Percentiles rank a stretch among this genome's conserved stretches.
phyloP scores from a whole-genome alignment of 2,113 vertebrate genomes.

The Oryzias celebensis region DNA sequence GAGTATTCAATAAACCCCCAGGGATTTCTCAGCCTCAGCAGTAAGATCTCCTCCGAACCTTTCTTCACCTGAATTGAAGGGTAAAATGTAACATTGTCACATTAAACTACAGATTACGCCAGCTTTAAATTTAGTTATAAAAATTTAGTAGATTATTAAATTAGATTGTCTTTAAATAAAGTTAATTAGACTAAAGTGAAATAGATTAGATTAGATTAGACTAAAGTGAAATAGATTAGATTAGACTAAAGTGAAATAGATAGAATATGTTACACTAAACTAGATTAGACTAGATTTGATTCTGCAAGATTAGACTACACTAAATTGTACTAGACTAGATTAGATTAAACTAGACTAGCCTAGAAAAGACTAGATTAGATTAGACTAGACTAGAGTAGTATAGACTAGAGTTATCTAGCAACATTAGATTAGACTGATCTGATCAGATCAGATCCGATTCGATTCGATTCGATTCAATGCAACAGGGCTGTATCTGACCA shows the following conservation, averaged over 20 bases:
- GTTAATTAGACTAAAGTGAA: neutral
- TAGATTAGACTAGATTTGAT: neutral
- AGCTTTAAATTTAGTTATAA: neutral
- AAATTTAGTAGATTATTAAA: neutral
- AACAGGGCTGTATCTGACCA: no score
- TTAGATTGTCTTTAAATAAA: neutral
- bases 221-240: neutral
- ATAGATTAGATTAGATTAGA: neutral
- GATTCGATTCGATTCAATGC: no score
- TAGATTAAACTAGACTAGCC: neutral
- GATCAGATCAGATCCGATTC: no score
- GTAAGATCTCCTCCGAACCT: conserved; percentile 47
- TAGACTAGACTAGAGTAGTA: no score
- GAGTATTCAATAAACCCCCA: conserved; percentile 82
- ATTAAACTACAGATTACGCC: neutral
- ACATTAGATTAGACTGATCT: no score
- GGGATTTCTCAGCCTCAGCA: conserved; percentile 80
- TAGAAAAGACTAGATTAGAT: no score
- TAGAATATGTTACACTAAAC: neutral
- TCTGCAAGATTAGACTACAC: neutral
- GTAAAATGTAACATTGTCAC: neutral
- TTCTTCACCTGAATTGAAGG: conserved; percentile 63
- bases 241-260: neutral
- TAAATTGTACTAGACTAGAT: neutral
- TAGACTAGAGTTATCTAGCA: no score